Evolutionary conservation across 2,888 invertebrate species (phyloP), one percentile per base, ranked within the genome.

Genomic region (Diarsia brunnea): DNA sequence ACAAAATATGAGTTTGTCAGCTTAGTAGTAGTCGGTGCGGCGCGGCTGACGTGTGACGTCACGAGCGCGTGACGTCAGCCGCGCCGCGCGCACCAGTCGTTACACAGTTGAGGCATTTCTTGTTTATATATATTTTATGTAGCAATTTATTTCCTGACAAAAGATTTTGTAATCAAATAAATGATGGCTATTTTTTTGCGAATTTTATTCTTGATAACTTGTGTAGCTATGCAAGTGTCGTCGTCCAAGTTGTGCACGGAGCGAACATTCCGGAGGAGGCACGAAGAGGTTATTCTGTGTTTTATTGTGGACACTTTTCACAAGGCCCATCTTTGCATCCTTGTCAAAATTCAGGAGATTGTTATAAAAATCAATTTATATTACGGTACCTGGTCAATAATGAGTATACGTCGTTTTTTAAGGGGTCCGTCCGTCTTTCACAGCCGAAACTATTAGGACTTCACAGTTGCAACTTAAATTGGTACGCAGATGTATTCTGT

Each of bases 111-210:
- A 93, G 90, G 94, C 94, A 93, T 93, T 94, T 94, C 93, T 94
- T 94, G 94, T 94, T 94, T 89, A 94, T 93, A 93, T 94, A 94
- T 94, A 95, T 94, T 94, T 94, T 95, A 95, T 94, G 94, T 95
- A 95, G 94, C 95, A 91, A 94, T 95, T 95, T 94, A 95, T 95
- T 95, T 95, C 94, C 91, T 94, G 95, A 95, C 95, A 91, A 94
- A 94, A 92, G 90, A 93, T 95, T 95, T 95, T 95, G 94, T 95
- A 95, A 95, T 95, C 95, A 94, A 95, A 95, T 95, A 95, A 95
- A 95, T 94, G 93, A 95, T 95, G 95, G 95, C 95, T 95, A 95
- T 95, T 95, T 95, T 91, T 89, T 88, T 76, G 66, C 78, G 55
- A 81, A 73, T 92, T 91, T 93, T 69, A 90, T 90, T 92, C 27